Base-by-base conservation (phyloP, 2,797 vertebrate genomes). In the Eulemur rubriventer region DNA sequence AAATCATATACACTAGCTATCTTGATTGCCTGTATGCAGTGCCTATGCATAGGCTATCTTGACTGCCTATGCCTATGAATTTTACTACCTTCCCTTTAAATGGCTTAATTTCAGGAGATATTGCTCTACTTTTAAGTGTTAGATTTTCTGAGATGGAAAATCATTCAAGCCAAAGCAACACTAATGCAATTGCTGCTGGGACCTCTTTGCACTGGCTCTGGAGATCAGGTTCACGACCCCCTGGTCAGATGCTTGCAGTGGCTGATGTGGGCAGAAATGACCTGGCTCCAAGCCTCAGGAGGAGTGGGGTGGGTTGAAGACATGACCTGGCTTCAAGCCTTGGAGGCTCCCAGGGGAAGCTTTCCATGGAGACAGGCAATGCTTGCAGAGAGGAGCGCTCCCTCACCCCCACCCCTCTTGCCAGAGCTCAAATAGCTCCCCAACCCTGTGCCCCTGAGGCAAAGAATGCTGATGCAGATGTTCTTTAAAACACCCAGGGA, bases 101-200 rank as follows among this genome's bases (percentile, higher is more conserved):
- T 81, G 65, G n/a, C 48, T 96, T 88, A 52, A 86, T 85, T 97
- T 73, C 30, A 59, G 73, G 24, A 96, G n/a, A 0, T 20, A 65
- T 26, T 72, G 12, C 50, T 94, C 12, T 3, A 43, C 10, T 24
- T 63, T 90, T 86, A 92, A 91, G 75, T 80, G 85, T 57, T 67
- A 46, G 4, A 88, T 63, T 93, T 87, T 91, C 55, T 92, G 43
- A 95, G 50, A 90, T 59, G 80, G 59, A 78, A 80, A 76, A 67
- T 84, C 87, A 87, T 57, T 95, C 17, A 57, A 57, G 69, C 80
- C 38, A 65, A 90, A 41, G 52, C 1, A 9, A 61, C 57, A 72
- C 6, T 26, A 46, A 52, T 46, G 81, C 41, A 38, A 8, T 70
- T 79, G 57, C 28, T 38, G n/a, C 61, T 85, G 33, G 52, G 70